Conservation (phyloP, 2,113 vertebrate genomes). For the Sylvilagus bachmani region DNA sequence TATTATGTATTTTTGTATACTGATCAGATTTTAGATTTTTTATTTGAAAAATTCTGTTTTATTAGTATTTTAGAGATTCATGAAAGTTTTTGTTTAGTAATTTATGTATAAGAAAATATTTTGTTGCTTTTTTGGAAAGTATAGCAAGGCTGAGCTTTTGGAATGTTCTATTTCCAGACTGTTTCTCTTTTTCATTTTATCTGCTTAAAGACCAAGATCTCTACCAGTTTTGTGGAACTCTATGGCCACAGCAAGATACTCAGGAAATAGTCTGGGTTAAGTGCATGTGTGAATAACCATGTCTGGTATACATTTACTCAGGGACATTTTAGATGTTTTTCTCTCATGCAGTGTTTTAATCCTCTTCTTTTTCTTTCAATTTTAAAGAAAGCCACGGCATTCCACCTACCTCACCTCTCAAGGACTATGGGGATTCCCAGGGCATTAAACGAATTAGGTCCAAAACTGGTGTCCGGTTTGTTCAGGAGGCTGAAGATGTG, state of each 20-base stretch:
- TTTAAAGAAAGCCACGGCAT: constrained; percentile 89
- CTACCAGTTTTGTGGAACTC: not conserved
- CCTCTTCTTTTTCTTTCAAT: constrained; percentile 62
- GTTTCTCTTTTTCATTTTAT: not conserved
- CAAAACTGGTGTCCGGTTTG: constrained; percentile 92
- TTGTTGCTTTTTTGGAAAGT: constrained; percentile 22
- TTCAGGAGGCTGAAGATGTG: constrained; percentile 80
- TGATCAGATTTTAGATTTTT: constrained; percentile 47
- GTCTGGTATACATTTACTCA: not conserved
- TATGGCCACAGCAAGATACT: not conserved
- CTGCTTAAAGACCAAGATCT: not conserved
- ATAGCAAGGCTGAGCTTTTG: constrained; percentile 24
- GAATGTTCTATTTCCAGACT: not conserved
- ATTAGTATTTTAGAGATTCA: constrained; percentile 9
- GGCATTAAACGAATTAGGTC: constrained; percentile 87
- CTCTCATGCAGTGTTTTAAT: constrained; percentile 43
- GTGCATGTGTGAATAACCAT: not conserved
- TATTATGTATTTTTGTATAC: constrained; percentile 51
- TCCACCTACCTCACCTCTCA: constrained; percentile 93
- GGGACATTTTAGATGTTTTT: not conserved
- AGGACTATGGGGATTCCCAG: constrained; percentile 86
- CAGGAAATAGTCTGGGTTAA: not conserved
- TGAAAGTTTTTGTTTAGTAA: constrained; percentile 2
- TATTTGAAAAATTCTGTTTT: constrained; percentile 52
- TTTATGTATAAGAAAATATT: constrained; percentile 35